Conservation (phyloP, 1,140 invertebrate species). For the Eumaeus atala region DNA sequence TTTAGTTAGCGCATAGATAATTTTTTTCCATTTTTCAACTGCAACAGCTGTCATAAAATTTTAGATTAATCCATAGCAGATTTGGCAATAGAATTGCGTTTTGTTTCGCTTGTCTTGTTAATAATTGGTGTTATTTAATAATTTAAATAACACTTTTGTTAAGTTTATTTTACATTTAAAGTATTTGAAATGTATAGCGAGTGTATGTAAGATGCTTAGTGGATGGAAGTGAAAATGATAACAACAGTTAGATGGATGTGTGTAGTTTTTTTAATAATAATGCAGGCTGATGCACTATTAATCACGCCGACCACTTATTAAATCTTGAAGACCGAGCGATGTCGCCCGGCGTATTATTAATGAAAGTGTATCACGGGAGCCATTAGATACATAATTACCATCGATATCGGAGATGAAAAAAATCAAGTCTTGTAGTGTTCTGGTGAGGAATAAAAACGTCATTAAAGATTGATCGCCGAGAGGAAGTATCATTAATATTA, state of each 20-base stretch:
- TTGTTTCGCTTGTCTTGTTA: conserved; percentile 49
- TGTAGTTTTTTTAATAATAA: conserved; percentile 50
- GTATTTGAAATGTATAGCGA: neutral
- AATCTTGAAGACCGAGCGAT: conserved; percentile 58
- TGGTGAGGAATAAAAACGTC: conserved; percentile 65
- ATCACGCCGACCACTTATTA: conserved; percentile 62
- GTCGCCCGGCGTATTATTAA: conserved; percentile 66
- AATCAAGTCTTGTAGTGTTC: conserved; percentile 41
- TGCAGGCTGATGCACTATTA: conserved; percentile 53
- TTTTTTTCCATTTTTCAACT: conserved; percentile 52
- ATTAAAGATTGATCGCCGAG: conserved; percentile 68
- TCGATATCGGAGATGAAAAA: conserved; percentile 52
- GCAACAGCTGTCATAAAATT: conserved; percentile 60
- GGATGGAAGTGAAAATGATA: conserved; percentile 1
- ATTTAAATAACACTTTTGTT: conserved; percentile 14
- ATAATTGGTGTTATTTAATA: conserved; percentile 28
- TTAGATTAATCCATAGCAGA: conserved; percentile 24
- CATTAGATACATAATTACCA: conserved; percentile 72
- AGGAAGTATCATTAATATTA: conserved; percentile 73
- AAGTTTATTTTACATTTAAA: neutral
- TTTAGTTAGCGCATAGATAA: conserved; percentile 60
- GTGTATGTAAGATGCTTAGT: neutral
- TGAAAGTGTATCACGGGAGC: conserved; percentile 72
- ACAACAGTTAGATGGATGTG: neutral
- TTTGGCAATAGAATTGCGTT: conserved; percentile 44